Evolutionary conservation across 2,797 vertebrate species (phyloP), one percentile per base, ranked within the genome.

Genomic region (Spizella passerina): DNA sequence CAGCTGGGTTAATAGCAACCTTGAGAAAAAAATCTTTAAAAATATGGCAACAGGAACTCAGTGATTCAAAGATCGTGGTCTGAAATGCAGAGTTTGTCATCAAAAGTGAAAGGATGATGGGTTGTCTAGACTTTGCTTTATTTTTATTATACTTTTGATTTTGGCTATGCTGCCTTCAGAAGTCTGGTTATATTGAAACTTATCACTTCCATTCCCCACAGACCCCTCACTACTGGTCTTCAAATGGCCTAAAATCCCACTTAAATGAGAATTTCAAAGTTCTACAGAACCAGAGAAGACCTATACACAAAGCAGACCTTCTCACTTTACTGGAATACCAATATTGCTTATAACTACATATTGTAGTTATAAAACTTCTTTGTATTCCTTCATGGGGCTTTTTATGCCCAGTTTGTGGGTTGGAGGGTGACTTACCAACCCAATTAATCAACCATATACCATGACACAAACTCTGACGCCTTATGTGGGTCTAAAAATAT

Each of bases 381-480:
- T 97, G 92, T 97, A 90, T 97, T 94, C 78, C 85, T 96, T 93
- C 95, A 76, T 55, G 80, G 81, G 68, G 71, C 91, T 90, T 97
- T 97, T 97, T 88, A 96, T 97, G 94, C 94, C 73, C 95, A 97
- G 86, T 97, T 97, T 97, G 96, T 90, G 49, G 91, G 87, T 91
- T 94, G 90, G 88, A 94, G 87, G 83, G 44, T 70, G 80, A 68
- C 98, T 98, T 98, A 98, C 98, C 98, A 97, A 98, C 97, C 98
- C 98, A 98, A 99, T 98, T 98, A 98, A 98, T 98, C 98, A 98
- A 94, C 97, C 88, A 73, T 98, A 95, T 96, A 96, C 97, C 96
- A 95, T 98, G 98, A 98, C 98, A 98, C 97, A 97, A 95, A 97
- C 97, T 97, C 97, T 97, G 97, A 98, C 97, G 97, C 98, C 98